phyloP scores from a whole-genome alignment of 2,113 vertebrate species.

The Rallus limicola region DNA sequence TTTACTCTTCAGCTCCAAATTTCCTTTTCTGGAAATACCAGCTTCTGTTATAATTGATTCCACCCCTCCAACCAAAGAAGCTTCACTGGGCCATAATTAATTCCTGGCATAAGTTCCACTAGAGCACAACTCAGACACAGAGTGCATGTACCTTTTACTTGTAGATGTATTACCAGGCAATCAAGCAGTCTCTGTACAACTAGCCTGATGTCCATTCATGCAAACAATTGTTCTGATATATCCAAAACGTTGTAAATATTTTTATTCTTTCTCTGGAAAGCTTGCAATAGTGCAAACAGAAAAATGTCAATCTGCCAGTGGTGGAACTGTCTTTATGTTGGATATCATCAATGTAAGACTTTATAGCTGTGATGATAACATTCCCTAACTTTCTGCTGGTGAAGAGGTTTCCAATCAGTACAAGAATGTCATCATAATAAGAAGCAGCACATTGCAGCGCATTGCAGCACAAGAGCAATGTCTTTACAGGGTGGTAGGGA shows the following conservation, averaged over 20 bases:
- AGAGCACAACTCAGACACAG: background rate
- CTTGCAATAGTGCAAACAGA: background rate
- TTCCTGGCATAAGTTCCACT: background rate
- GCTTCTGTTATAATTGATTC: constrained; percentile 46
- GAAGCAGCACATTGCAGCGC: background rate
- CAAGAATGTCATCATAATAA: background rate
- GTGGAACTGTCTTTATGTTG: background rate
- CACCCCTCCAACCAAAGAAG: background rate
- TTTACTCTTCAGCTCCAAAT: constrained; percentile 36
- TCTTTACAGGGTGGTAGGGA: background rate
- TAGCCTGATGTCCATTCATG: background rate
- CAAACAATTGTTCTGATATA: background rate
- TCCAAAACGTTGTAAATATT: background rate
- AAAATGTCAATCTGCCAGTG: background rate
- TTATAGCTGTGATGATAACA: background rate
- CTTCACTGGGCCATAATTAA: background rate
- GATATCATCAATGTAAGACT: background rate
- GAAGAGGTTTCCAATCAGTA: background rate
- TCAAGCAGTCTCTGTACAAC: background rate
- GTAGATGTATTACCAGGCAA: background rate
- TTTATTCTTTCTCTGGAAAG: background rate
- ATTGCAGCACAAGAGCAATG: background rate
- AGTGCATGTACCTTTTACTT: background rate
- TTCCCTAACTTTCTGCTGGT: background rate
- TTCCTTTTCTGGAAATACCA: constrained; percentile 62